A percentile compares a stretch with the other conserved stretches of the same genome.
phyloP scores from a whole-genome alignment of 2,113 vertebrate genomes.

The Pseudorhombus dupliciocellatus region DNA sequence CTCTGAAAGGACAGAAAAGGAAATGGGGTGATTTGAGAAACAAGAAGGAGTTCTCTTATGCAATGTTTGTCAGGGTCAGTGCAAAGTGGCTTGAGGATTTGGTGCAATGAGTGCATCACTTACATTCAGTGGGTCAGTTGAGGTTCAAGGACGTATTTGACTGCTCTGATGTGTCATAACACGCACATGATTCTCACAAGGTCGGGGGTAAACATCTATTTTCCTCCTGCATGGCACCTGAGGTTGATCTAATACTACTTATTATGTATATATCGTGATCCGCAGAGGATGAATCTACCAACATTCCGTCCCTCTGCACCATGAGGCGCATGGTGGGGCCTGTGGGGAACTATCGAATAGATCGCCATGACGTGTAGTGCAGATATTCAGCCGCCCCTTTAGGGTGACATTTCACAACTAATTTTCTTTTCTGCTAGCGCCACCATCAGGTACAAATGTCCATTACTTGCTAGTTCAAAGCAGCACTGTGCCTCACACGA shows the following conservation, averaged over 20 bases:
- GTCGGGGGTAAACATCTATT: no score
- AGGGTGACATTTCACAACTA: no score
- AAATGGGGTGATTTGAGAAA: conserved; percentile 67
- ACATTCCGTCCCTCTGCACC: background rate
- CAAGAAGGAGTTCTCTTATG: conserved; percentile 57
- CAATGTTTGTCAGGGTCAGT: conserved; percentile 46
- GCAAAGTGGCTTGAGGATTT: conserved; percentile 23
- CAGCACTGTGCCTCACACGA: no score
- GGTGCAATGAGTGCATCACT: conserved; percentile 21
- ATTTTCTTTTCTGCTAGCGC: no score
- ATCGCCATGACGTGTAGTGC: no score
- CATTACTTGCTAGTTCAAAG: no score
- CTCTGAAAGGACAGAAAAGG: conserved; percentile 68
- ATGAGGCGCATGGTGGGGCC: background rate
- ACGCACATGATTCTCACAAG: no score
- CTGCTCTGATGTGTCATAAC: no score
- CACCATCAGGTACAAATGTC: no score
- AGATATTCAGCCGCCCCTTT: no score
- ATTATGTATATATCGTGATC: background rate
- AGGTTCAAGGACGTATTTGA: background rate
- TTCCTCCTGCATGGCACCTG: no score
- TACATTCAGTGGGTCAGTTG: conserved; percentile 18
- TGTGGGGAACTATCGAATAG: no score
- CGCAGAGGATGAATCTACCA: background rate
- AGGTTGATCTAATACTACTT: background rate